Conservation (phyloP, 2,113 vertebrate genomes). For the Saimiri boliviensis region DNA sequence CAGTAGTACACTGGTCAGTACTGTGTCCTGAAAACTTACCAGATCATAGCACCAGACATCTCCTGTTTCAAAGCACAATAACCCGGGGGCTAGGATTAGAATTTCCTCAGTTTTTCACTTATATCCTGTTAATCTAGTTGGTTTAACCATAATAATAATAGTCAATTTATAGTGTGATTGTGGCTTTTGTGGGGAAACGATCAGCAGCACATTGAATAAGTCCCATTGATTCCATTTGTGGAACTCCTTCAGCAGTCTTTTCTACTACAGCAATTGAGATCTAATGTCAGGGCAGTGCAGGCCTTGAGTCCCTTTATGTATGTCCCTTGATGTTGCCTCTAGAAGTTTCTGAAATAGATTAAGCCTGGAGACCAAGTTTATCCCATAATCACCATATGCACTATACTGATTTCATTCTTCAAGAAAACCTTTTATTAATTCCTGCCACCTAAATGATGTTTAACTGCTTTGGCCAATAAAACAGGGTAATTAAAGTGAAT, state of each 20-base stretch:
- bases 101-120: neutral
- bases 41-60: neutral
- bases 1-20: neutral
- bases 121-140: neutral
- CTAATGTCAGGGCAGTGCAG: neutral
- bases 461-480: neutral
- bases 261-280: neutral
- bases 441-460: neutral
- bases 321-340: neutral
- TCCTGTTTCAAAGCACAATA: neutral
- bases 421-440: neutral
- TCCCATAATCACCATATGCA: neutral
- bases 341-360: neutral
- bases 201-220: neutral
- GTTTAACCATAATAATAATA: neutral
- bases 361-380: neutral
- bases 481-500: neutral
- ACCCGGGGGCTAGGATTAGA: neutral
- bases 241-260: neutral
- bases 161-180: neutral
- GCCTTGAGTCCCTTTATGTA: neutral
- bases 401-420: neutral
- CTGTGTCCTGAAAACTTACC: neutral
- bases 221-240: neutral
- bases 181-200: neutral